Evolutionary conservation across 2,113 vertebrate genomes (phyloP), one percentile per base, ranked within the genome.

Genomic region (Panurus biarmicus): DNA sequence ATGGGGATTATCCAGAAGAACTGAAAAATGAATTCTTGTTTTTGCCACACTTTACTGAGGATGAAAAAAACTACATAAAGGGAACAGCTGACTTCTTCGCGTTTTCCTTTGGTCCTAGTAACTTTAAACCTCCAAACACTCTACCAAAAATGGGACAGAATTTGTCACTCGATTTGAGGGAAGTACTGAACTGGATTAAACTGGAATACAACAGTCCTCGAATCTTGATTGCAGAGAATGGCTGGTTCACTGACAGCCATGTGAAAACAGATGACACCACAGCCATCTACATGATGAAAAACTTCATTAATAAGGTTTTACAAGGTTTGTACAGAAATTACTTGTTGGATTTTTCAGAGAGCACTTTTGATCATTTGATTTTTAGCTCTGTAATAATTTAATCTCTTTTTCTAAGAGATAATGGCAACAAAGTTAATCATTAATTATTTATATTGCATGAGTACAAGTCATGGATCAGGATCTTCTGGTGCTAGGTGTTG

Each of bases 21-120:
- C 86, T 99, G 83, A 98, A 97, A 95, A 94, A 56, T 11, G 97
- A 97, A 40, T 62, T 98, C 13, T 73, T 67, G 1, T 78, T 97
- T 33, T 82, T 99, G 74, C 99, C 99, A 28, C 85, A 38, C 33
- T 98, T 99, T 87, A 98, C 98, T 0, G 89, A 98, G 24, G 95
- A 97, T 33, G 99, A 99, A 96, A 98, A 97, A 94, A 92, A 96
- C 15, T 97, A 97, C 89, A 96, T 99, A 51, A 97, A 96, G 73
- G 98, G 98, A 82, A 99, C 99, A 0, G 98, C 99, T 12, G 99
- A 99, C 80, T 99, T 99, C 94, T 99, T 99, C 40, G 98, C 99
- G 3, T 97, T 99, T 91, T 99, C 99, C 45, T 99, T 99, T n/a
- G 99, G 98, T 35, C 98, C 98, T 12, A 98, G 99, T 95, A 99